Base-by-base conservation (phyloP, 2,797 vertebrate genomes). In the Dipus sagitta region DNA sequence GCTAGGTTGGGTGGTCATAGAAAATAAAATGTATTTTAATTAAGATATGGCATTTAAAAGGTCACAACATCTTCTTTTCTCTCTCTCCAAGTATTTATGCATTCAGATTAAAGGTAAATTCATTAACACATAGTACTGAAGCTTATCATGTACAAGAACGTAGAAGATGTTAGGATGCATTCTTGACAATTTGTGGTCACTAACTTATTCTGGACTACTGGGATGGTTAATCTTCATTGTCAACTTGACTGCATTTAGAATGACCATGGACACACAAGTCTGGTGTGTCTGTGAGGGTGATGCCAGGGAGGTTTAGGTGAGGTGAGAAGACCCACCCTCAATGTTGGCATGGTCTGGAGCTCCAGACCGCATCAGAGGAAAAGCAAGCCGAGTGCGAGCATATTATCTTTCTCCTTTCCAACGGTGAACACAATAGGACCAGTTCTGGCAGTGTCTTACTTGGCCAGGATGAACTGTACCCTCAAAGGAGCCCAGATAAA, bases 61-160 rank as follows among this genome's bases (percentile, higher is more conserved):
- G 42, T 78, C 75, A 64, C 0, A 3, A 60, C 54, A 90, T 70
- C 34, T 34, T 30, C 42, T 89, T 70, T 92, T 70, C 24, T 94
- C 38, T 94, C 38, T 58, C 20, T 13, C 2, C 24, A 85, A 64
- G 72, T 88, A 5, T 94, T 76, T 62, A 84, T 52, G 17, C 4
- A 86, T 26, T 47, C 6, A 81, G 52, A 90, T 91, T 91, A 77
- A 14, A 85, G 32, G 88, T 68, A 87, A 65, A 90, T 87, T 92
- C 30, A 54, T 65, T 26, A 82, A 82, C 70, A 90, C 30, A 65
- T 94, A 54, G 47, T 67, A 72, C 60, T 23, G 65, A 82, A 91
- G 28, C 20, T 85, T 86, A 28, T 75, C 38, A 68, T 83, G 14
- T 68, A 60, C 91, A 91, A 87, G 65, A 91, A 92, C 9, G 3